phyloP scores from a whole-genome alignment of 2,113 vertebrate species.

The Corythornis madagascariensis region DNA sequence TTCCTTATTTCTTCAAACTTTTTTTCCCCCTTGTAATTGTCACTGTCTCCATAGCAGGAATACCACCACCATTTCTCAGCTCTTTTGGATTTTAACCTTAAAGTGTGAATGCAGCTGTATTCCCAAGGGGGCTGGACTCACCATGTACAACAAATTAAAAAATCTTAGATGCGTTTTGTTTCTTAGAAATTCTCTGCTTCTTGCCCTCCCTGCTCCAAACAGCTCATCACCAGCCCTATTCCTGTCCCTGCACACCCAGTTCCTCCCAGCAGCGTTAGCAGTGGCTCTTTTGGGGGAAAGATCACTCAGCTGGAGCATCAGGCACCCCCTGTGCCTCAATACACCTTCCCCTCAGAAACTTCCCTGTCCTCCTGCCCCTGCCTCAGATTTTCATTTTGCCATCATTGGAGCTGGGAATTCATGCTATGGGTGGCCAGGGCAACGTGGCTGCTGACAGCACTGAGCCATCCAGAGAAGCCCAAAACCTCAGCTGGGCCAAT shows the following conservation, averaged over 20 bases:
- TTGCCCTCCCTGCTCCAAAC: not conserved
- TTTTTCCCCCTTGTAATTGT: not conserved
- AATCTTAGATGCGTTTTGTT: not conserved
- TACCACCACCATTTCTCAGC: not conserved
- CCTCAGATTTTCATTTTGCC: not conserved
- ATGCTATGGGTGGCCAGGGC: accelerated
- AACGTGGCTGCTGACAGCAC: not conserved
- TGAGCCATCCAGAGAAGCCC: not conserved
- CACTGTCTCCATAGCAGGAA: not conserved
- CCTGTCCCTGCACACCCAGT: not conserved
- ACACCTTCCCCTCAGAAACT: not conserved
- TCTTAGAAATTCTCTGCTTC: not conserved
- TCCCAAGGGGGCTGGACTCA: not conserved
- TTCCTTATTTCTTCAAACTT: not conserved
- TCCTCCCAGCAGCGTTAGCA: accelerated
- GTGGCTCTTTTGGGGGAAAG: not conserved
- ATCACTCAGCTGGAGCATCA: not conserved
- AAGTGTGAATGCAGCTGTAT: not conserved
- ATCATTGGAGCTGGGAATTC: not conserved
- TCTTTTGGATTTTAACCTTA: not conserved
- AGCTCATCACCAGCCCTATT: accelerated
- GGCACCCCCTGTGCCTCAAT: accelerated
- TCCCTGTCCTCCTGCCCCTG: not conserved
- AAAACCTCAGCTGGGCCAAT: not conserved
- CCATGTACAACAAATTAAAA: not conserved